phyloP scores from a whole-genome alignment of 2,797 vertebrate species.

The Babyrousa celebensis region DNA sequence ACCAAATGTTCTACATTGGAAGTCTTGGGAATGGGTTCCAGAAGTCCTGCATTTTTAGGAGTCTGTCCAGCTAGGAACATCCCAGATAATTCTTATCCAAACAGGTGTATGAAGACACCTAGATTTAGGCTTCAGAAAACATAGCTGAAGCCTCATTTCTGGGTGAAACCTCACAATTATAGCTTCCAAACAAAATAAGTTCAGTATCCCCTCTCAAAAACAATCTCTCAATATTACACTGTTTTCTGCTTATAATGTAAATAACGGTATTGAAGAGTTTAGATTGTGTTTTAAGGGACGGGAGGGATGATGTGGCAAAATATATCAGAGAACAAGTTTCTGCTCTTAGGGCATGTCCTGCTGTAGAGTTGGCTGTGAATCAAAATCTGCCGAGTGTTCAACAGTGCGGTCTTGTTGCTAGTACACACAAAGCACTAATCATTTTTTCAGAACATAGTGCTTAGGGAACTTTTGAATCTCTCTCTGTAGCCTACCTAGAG shows the following conservation, averaged over 20 bases:
- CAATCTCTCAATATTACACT: background rate
- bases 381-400: conserved; percentile 50
- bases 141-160: background rate
- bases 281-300: conserved; percentile 63
- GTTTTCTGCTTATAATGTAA: conserved; percentile 36
- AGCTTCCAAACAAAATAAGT: conserved; percentile 48
- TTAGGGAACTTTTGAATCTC: conserved; percentile 52
- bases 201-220: background rate
- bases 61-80: background rate
- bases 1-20: background rate
- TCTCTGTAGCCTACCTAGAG: background rate
- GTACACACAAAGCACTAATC: background rate
- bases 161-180: background rate
- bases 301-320: background rate
- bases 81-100: background rate
- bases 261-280: background rate
- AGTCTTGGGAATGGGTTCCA: background rate
- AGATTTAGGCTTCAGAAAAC: background rate
- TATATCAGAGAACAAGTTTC: conserved; percentile 13
- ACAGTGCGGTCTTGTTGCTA: background rate
- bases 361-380: conserved; percentile 20
- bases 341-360: background rate
- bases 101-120: background rate
- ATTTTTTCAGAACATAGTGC: conserved; percentile 39
- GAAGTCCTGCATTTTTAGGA: background rate